Conservation (phyloP, 2,113 vertebrate genomes). For the Hemichromis elongatus region DNA sequence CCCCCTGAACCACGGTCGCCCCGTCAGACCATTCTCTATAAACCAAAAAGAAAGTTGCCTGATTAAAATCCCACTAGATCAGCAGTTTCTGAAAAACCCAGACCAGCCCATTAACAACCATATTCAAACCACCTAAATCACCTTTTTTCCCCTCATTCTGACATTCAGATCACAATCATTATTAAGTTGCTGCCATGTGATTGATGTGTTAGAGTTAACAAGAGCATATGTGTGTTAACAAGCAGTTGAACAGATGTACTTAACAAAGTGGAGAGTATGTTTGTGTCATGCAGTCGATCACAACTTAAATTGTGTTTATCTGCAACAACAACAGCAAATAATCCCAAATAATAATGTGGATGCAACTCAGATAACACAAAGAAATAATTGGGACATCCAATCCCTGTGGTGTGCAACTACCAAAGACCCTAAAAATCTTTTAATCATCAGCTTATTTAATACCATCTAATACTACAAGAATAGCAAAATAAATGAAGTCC, state of each 20-base stretch:
- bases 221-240: background rate
- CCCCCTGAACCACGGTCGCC: too few species aligned
- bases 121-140: background rate
- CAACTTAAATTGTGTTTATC: background rate
- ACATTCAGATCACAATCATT: background rate
- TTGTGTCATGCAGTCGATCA: background rate
- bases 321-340: background rate
- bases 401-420: background rate
- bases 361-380: background rate
- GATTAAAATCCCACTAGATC: background rate
- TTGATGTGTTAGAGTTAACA: background rate
- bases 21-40: background rate
- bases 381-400: background rate
- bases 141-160: background rate
- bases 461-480: background rate
- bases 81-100: background rate
- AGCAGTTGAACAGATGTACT: background rate
- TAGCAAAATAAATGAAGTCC: background rate
- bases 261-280: background rate
- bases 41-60: background rate
- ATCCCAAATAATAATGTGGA: background rate
- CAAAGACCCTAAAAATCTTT: background rate
- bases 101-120: background rate
- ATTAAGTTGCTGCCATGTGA: background rate
- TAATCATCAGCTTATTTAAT: background rate